These are phyloP conservation scores for Ondatra zibethicus DNA, from an alignment of 2,113 vertebrate genomes.

Conservation along the genomic window DNA sequence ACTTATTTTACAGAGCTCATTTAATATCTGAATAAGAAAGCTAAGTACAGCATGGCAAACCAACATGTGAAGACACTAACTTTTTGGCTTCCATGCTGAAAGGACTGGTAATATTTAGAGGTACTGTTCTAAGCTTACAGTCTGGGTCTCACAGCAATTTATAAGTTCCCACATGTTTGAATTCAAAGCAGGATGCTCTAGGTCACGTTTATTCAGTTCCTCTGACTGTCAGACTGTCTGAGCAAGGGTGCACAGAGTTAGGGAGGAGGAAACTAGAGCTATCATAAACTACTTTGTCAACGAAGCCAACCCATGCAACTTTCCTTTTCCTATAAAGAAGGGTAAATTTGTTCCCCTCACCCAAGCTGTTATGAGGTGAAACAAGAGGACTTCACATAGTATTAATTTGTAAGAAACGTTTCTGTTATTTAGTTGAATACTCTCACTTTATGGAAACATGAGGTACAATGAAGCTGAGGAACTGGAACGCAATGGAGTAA, in stretches of 20 bases:
- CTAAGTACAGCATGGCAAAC: neutral
- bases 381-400: constrained; percentile 14
- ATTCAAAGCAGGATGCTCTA: constrained; percentile 15
- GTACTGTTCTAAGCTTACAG: neutral
- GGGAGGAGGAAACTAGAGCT: neutral
- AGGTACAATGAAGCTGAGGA: neutral
- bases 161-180: constrained; percentile 15
- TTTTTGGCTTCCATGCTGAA: constrained; percentile 21
- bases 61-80: neutral
- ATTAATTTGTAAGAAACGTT: constrained; percentile 33
- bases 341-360: neutral
- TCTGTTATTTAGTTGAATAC: neutral
- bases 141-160: neutral
- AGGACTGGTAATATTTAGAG: neutral
- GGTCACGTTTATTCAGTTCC: constrained; percentile 24
- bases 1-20: neutral
- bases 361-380: neutral
- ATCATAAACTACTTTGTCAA: constrained; percentile 43
- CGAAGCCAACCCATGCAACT: neutral
- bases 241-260: constrained; percentile 3
- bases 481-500: neutral
- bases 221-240: constrained; percentile 35
- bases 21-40: constrained; percentile 57
- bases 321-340: constrained; percentile 19
- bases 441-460: constrained; percentile 22